Conservation (phyloP, 2,888 invertebrate genomes). For the Tenthredo amoena region DNA sequence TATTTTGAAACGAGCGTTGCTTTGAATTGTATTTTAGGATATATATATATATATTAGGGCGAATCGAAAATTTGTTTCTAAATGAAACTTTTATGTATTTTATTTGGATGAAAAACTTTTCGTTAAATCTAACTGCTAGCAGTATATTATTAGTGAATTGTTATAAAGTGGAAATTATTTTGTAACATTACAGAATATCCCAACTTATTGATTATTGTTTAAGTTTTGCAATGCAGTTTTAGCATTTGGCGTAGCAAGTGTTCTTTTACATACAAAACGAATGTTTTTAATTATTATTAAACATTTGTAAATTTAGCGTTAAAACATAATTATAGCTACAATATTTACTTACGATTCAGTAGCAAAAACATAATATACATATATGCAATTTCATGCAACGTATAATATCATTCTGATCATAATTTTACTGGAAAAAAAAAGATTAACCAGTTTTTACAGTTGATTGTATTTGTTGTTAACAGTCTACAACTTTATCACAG, state of each 20-base stretch:
- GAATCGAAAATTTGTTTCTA: background rate
- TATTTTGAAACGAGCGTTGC: background rate
- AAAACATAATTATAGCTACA: background rate
- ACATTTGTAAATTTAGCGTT: constrained; percentile 23
- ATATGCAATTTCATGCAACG: background rate
- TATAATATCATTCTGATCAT: constrained; percentile 32
- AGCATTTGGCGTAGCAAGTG: constrained; percentile 67
- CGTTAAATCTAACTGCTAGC: constrained; percentile 13
- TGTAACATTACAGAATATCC: constrained; percentile 37
- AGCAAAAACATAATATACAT: background rate
- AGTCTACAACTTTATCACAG: background rate
- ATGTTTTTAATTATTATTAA: constrained; percentile 30
- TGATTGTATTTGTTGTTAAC: background rate
- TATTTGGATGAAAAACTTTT: background rate
- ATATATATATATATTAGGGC: background rate
- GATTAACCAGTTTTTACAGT: constrained; percentile 1
- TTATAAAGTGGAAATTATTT: constrained; percentile 44
- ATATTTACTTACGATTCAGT: constrained; percentile 11
- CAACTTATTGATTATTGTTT: constrained; percentile 52
- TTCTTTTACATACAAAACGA: constrained; percentile 66
- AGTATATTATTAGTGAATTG: constrained; percentile 32
- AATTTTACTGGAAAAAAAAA: background rate
- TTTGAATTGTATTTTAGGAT: constrained; percentile 23
- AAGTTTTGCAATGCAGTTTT: constrained; percentile 64
- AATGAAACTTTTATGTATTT: background rate